A percentile compares a stretch with the other conserved stretches of the same genome.
phyloP scores from a whole-genome alignment of 2,113 vertebrate species.

The Seriola dumerili region DNA sequence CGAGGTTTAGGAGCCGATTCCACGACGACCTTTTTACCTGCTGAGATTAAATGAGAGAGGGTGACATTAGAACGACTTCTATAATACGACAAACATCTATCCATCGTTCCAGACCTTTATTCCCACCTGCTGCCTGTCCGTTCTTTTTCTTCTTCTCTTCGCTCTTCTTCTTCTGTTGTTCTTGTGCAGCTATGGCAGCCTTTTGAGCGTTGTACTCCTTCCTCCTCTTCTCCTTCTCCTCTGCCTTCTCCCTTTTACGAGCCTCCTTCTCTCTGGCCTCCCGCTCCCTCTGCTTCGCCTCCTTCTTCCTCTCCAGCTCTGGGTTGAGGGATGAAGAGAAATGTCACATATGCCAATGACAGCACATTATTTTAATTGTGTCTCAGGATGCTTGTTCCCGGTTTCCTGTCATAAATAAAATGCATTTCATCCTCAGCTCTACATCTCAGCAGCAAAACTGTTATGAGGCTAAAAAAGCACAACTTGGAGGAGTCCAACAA shows the following conservation, averaged over 20 bases:
- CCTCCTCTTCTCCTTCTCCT: conserved; percentile 94
- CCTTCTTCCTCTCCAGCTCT: conserved; percentile 94
- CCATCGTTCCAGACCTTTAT: background rate
- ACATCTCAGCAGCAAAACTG: too few relatives aligned
- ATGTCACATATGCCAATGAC: background rate
- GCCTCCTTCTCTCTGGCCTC: conserved; percentile 92
- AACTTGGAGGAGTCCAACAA: too few relatives aligned
- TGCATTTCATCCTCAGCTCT: too few relatives aligned
- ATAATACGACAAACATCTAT: background rate
- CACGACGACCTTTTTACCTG: conserved; percentile 72
- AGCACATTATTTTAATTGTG: background rate
- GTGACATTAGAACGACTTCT: background rate
- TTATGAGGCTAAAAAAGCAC: too few relatives aligned
- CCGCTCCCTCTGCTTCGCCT: conserved; percentile 90
- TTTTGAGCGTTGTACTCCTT: conserved; percentile 93
- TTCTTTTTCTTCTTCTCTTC: conserved; percentile 91
- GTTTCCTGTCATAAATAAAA: too few relatives aligned
- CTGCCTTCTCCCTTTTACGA: conserved; percentile 93
- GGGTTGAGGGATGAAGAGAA: background rate
- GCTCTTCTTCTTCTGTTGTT: conserved; percentile 88
- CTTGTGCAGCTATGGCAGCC: conserved; percentile 81
- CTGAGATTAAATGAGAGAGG: background rate
- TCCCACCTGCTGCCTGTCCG: conserved; percentile 84
- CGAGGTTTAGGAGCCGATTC: conserved; percentile 55
- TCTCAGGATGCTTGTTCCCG: too few relatives aligned